Percentiles rank a stretch among this genome's conserved stretches.
These are phyloP conservation scores for Pogona vitticeps DNA, from an alignment of 2,113 vertebrate species.

Conservation along the genomic window DNA sequence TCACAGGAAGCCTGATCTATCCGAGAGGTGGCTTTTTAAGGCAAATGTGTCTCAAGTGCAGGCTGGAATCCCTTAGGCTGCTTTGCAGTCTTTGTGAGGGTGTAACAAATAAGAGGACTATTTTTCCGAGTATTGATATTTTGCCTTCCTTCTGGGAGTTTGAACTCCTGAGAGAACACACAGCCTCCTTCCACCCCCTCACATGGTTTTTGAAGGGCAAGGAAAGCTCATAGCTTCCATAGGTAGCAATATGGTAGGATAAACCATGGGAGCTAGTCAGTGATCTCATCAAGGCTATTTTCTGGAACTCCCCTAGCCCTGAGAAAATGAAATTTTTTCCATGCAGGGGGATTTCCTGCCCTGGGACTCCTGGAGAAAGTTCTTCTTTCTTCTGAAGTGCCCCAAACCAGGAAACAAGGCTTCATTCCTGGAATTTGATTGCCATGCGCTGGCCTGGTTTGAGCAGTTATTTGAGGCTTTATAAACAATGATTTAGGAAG, in stretches of 20 bases:
- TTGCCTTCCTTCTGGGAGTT: not conserved
- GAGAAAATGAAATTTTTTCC: not conserved
- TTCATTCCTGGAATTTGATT: not conserved
- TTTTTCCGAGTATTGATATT: constrained; percentile 20
- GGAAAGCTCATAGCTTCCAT: not conserved
- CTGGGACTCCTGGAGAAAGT: not conserved
- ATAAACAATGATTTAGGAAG: not conserved
- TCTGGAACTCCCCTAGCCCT: not conserved
- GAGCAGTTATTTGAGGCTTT: not conserved
- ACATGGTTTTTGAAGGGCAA: rapidly evolving
- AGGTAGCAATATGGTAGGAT: constrained; percentile 13
- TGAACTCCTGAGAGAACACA: not conserved
- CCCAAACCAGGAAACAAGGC: constrained; percentile 12
- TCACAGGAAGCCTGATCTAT: not conserved
- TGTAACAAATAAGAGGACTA: constrained; percentile 51
- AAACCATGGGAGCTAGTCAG: not conserved
- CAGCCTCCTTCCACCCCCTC: constrained; percentile 24
- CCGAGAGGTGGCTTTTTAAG: constrained; percentile 4
- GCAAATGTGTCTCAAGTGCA: constrained; percentile 2
- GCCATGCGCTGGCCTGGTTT: not conserved
- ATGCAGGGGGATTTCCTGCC: not conserved
- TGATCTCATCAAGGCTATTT: not conserved
- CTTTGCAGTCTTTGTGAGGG: constrained; percentile 8
- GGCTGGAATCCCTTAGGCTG: constrained; percentile 9
- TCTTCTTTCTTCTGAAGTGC: not conserved